Base-by-base conservation (phyloP, 2,797 vertebrate species). In the Eulemur mongoz region DNA sequence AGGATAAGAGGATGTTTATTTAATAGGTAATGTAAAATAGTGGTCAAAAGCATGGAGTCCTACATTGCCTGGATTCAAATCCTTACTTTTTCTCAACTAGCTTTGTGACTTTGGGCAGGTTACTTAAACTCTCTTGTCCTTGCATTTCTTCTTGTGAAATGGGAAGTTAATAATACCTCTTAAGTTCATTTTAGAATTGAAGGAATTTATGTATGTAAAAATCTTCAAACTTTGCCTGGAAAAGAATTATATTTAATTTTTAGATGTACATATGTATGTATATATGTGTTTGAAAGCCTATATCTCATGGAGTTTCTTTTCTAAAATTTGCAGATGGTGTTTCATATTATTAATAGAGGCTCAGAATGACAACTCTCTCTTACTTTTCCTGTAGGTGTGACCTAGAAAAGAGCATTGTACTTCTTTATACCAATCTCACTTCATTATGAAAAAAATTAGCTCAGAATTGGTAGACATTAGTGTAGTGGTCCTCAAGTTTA, bases 371-470 rank as follows among this genome's bases (percentile, higher is more conserved):
- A 89, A 40, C 4, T 87, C 1, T 45, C 7, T 76, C 1, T 27
- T 9, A 63, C 3, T 79, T 88, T 80, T 79, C 72, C 61, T n/a
- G 23, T 59, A 91, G 9, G 14, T 50, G n/a, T 65, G 22, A 30
- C 18, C 18, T 73, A 73, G 7, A 59, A 85, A 72, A 70, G 12
- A 91, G 14, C 50, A n/a, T 18, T 83, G 18, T 5, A 43, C 59
- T 50, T 86, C 45, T 88, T 65, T 57, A 50, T 45, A 70, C 2
- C 6, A 78, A 65, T 48, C 3, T 54, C 17, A 75, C 4, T 85
- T 84, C 45, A 45, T 88, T 86, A 78, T 91, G 25, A 40, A 85
- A 82, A 94, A 94, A 94, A 81, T 70, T 15, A 86, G 57, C 52
- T 84, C 80, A 57, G 32, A 75, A 48, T 27, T 32, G 3, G 4